Percentiles rank a stretch among this genome's conserved stretches.
Conservation (phyloP, 2,113 vertebrate genomes). For the Dicentrarchus labrax region DNA sequence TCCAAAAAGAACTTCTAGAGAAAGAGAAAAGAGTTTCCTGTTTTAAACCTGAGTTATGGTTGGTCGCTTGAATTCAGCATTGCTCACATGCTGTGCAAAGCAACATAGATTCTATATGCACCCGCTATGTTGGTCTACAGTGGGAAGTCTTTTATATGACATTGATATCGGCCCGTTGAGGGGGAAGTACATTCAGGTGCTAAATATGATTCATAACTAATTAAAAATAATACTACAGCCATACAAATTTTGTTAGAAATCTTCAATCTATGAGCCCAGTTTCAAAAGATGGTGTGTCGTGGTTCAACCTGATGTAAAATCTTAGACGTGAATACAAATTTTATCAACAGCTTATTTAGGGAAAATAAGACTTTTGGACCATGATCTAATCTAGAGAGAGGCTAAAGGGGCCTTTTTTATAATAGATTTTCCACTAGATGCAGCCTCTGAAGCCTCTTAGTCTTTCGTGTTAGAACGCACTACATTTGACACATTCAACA, state of each 20-base stretch:
- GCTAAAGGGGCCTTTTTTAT: background rate
- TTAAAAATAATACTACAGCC: background rate
- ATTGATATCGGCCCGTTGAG: no score
- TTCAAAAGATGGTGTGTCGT: no score
- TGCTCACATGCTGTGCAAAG: background rate
- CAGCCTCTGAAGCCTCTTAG: background rate
- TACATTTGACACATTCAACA: no score
- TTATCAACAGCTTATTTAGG: no score
- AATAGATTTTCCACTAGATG: no score
- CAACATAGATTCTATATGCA: background rate
- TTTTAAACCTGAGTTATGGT: slow-evolving; percentile 4
- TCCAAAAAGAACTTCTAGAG: background rate
- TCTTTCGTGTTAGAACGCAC: no score
- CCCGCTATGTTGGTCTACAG: background rate
- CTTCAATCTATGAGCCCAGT: no score
- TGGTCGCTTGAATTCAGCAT: background rate
- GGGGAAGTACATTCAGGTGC: background rate
- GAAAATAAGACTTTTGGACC: no score
- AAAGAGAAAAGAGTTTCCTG: slow-evolving; percentile 1
- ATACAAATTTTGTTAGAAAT: no score
- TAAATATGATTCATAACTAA: background rate
- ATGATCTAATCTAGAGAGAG: no score
- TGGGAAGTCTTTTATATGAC: background rate
- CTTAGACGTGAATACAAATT: no score
- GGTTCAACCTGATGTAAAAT: no score